Conservation (phyloP, 2,797 vertebrate genomes). For the Enteromius anoplus region DNA sequence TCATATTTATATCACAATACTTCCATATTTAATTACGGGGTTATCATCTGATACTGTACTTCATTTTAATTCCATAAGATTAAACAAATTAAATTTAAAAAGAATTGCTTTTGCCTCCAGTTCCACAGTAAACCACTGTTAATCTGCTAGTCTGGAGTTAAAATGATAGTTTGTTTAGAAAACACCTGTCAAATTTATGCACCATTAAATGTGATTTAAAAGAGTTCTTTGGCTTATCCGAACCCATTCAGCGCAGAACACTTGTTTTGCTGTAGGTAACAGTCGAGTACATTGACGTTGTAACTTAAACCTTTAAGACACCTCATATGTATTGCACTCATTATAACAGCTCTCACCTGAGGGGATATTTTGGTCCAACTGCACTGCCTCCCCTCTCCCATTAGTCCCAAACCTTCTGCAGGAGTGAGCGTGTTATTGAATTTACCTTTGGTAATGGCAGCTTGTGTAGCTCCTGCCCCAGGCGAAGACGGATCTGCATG, state of each 20-base stretch:
- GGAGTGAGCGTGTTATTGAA: constrained; percentile 73
- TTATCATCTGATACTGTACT: background rate
- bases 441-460: constrained; percentile 80
- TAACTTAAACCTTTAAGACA: constrained; percentile 13
- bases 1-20: no score
- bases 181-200: background rate
- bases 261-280: background rate
- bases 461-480: constrained; percentile 69
- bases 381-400: constrained; percentile 55
- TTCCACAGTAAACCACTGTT: background rate
- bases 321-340: background rate
- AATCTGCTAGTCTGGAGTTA: background rate
- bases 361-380: constrained; percentile 63
- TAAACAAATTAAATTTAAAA: background rate
- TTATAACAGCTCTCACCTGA: constrained; percentile 56
- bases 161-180: background rate
- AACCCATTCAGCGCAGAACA: background rate
- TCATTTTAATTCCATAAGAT: background rate
- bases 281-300: constrained; percentile 9
- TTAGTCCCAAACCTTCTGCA: constrained; percentile 66
- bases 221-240: background rate
- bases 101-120: background rate
- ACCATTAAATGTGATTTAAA: background rate
- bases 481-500: constrained; percentile 63
- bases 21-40: no score